phyloP scores from a whole-genome alignment of 2,113 vertebrate species.

The Campylomormyrus tamandua region DNA sequence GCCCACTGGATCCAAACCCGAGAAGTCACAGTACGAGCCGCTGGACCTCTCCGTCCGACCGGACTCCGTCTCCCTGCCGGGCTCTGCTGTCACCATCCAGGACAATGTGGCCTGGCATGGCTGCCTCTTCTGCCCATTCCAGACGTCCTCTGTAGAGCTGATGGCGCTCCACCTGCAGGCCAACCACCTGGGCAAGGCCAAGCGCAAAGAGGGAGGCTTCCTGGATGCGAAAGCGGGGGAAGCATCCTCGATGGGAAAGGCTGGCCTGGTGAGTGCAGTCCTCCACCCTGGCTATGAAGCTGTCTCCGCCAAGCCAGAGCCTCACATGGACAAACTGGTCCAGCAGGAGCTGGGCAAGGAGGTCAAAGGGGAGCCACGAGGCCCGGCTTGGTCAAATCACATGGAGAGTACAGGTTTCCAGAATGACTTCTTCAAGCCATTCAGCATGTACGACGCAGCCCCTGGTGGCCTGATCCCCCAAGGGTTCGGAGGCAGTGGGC shows the following conservation, averaged over 20 bases:
- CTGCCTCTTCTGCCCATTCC: conserved; percentile 94
- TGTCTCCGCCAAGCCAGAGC: conserved; percentile 47
- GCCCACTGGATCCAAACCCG: conserved; percentile 49
- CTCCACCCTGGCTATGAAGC: conserved; percentile 60
- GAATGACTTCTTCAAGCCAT: conserved; percentile 90
- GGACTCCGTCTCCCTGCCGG: conserved; percentile 80
- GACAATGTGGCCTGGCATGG: conserved; percentile 94
- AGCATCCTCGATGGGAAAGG: conserved; percentile 52
- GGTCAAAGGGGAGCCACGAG: conserved; percentile 69
- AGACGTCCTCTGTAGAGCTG: conserved; percentile 87
- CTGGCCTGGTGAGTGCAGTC: conserved; percentile 47
- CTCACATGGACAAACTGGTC: conserved; percentile 45
- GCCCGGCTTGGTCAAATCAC: conserved; percentile 70
- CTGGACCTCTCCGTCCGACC: conserved; percentile 88
- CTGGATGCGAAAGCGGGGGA: conserved; percentile 52
- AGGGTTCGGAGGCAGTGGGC: conserved; percentile 58
- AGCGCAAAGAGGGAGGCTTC: conserved; percentile 59
- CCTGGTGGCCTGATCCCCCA: conserved; percentile 57
- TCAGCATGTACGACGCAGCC: conserved; percentile 72
- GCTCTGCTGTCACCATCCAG: conserved; percentile 82
- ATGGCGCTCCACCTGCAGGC: conserved; percentile 97
- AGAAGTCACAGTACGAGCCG: conserved; percentile 88
- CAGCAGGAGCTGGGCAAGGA: conserved; percentile 57
- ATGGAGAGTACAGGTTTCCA: conserved; percentile 72
- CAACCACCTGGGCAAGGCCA: conserved; percentile 84